These are phyloP conservation scores for Falco rusticolus DNA, from an alignment of 2,797 vertebrate species.

Conservation along the genomic window DNA sequence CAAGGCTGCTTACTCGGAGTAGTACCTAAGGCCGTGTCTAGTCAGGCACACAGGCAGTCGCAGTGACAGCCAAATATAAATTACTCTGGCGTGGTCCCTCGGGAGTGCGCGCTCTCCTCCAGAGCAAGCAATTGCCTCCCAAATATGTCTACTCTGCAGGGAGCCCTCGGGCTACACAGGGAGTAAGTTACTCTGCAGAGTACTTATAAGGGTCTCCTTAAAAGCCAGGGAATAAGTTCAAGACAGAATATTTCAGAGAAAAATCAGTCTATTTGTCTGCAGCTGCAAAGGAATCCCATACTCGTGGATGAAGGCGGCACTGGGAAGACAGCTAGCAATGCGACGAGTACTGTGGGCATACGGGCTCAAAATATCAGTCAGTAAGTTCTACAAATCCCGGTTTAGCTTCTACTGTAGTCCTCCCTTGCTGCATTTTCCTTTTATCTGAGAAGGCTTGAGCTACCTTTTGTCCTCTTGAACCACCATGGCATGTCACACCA, in stretches of 20 bases:
- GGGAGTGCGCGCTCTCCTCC: background rate
- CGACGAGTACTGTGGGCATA: accelerated
- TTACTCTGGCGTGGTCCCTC: background rate
- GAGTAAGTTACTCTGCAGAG: background rate
- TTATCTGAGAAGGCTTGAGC: background rate
- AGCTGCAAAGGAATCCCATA: background rate
- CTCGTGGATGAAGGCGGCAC: accelerated
- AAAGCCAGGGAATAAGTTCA: background rate
- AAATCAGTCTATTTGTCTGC: background rate
- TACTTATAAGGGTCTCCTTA: background rate
- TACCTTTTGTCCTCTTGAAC: background rate
- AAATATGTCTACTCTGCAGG: background rate
- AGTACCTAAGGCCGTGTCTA: background rate
- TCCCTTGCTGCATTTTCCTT: background rate
- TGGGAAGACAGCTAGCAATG: background rate
- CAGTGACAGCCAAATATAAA: background rate
- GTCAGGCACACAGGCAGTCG: background rate
- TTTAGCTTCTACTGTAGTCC: background rate
- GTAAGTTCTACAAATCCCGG: background rate
- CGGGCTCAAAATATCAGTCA: accelerated
- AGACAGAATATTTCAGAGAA: background rate
- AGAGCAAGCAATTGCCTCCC: background rate
- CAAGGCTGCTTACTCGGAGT: background rate
- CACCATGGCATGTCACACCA: accelerated
- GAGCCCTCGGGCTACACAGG: background rate